Conservation (phyloP, 2,113 vertebrate genomes). For the Lynx canadensis region DNA sequence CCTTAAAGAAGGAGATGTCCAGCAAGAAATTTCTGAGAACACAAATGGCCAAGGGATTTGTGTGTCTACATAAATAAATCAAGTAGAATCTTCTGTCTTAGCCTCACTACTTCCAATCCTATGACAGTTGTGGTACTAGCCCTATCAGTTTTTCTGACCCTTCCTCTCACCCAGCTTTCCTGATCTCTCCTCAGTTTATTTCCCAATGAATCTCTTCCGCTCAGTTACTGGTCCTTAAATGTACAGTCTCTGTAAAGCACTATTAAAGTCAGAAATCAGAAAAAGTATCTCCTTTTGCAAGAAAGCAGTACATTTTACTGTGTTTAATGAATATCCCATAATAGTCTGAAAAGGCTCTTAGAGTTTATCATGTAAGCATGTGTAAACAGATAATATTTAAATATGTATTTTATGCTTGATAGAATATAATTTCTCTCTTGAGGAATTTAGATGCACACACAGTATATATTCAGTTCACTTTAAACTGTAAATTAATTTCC, state of each 20-base stretch:
- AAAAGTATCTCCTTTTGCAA: background rate
- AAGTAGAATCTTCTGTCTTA: background rate
- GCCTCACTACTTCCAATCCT: background rate
- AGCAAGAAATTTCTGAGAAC: background rate
- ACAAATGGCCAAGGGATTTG: background rate
- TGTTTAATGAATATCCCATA: conserved; percentile 56
- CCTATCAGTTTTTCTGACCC: background rate
- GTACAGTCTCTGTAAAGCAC: background rate
- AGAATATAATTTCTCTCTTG: conserved; percentile 70
- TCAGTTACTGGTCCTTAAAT: background rate
- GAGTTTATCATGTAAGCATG: conserved; percentile 55
- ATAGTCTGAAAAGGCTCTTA: conserved; percentile 65
- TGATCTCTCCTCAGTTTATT: background rate
- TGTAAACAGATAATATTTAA: conserved; percentile 67
- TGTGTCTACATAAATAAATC: background rate
- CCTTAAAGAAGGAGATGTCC: background rate
- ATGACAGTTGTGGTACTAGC: rapidly evolving
- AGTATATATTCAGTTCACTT: conserved; percentile 75
- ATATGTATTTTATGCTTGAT: conserved; percentile 69
- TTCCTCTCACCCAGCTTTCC: background rate
- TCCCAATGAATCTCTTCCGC: background rate
- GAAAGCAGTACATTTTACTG: background rate
- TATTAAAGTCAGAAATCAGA: background rate
- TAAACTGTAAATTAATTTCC: conserved; percentile 77
- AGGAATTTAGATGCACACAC: conserved; percentile 71